Conservation (phyloP, 2,888 invertebrate genomes). For the Tenthredo scrophulariae region DNA sequence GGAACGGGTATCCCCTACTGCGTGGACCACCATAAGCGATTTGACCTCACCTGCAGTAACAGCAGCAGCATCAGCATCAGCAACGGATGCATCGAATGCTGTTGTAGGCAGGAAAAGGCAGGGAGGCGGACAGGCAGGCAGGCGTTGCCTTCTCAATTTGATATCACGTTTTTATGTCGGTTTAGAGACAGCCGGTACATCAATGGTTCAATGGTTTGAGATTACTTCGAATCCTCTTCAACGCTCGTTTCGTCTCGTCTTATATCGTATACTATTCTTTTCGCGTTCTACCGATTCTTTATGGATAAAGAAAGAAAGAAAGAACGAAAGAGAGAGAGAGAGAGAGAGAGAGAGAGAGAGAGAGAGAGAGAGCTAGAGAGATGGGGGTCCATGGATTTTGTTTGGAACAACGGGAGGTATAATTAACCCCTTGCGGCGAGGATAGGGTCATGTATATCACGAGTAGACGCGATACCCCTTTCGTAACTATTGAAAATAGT, state of each 20-base stretch:
- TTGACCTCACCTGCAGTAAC: slow-evolving; percentile 36
- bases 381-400: background rate
- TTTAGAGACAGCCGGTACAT: background rate
- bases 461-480: background rate
- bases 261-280: background rate
- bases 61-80: slow-evolving; percentile 10
- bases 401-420: slow-evolving; percentile 31
- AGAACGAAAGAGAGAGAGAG: background rate
- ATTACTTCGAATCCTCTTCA: slow-evolving; percentile 3
- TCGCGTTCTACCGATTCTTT: background rate
- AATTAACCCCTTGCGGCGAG: slow-evolving; percentile 29
- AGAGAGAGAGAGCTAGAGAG: background rate
- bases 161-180: slow-evolving; percentile 27
- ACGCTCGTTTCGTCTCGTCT: background rate
- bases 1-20: slow-evolving; percentile 21
- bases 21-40: slow-evolving; percentile 48
- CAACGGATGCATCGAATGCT: slow-evolving; percentile 11
- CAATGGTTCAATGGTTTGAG: slow-evolving; percentile 27
- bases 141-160: slow-evolving; percentile 31
- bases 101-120: background rate
- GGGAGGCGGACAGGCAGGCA: background rate
- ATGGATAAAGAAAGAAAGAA: background rate
- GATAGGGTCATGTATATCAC: background rate
- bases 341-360: background rate
- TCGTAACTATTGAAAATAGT: slow-evolving; percentile 15